phyloP scores from a whole-genome alignment of 2,797 vertebrate genomes.

The Trematomus bernacchii region DNA sequence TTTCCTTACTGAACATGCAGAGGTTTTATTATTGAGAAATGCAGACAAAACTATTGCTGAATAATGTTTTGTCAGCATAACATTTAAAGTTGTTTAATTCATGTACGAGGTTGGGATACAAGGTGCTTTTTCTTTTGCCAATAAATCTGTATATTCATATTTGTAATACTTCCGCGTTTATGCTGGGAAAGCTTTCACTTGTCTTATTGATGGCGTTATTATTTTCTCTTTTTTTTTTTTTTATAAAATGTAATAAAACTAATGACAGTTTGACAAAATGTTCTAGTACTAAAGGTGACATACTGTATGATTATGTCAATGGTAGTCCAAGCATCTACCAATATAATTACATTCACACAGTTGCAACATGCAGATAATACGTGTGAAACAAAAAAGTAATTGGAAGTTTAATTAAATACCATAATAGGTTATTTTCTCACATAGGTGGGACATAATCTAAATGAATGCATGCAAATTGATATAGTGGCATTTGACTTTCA shows the following conservation, averaged over 20 bases:
- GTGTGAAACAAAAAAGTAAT: constrained; percentile 33
- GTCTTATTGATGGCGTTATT: constrained; percentile 1
- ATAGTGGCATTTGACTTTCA: neutral
- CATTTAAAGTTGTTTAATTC: neutral
- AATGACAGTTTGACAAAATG: neutral
- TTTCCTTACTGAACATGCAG: too few relatives aligned
- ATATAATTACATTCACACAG: constrained; percentile 28
- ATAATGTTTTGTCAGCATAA: neutral
- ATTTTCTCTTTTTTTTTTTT: neutral
- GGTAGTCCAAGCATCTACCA: neutral
- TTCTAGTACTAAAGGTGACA: too few relatives aligned
- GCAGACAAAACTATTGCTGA: neutral
- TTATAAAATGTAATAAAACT: neutral
- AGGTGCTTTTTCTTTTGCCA: neutral
- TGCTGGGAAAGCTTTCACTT: neutral
- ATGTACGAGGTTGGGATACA: neutral
- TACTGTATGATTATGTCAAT: too few relatives aligned
- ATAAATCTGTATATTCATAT: neutral
- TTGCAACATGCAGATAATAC: constrained; percentile 30
- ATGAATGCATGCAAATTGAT: neutral
- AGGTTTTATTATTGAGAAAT: neutral
- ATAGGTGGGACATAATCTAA: constrained; percentile 11
- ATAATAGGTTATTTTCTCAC: constrained; percentile 25
- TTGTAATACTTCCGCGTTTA: neutral
- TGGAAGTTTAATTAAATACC: constrained; percentile 45